Percentiles rank a stretch among this genome's conserved stretches.
Evolutionary conservation across 2,888 invertebrate genomes (phyloP).

Genomic region (Stenichneumon culpator): DNA sequence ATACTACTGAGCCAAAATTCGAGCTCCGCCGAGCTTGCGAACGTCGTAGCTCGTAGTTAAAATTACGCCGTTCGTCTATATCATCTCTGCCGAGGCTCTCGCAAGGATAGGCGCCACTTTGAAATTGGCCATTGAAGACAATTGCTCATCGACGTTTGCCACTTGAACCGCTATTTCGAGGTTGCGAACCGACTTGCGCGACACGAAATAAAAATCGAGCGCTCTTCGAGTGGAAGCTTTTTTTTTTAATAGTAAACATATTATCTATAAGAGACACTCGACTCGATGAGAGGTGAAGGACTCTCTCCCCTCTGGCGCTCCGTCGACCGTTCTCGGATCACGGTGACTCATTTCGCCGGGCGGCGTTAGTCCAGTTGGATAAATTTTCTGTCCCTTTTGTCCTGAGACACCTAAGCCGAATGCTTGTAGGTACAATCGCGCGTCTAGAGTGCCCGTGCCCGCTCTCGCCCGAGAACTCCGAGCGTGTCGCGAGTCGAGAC

Average conservation of each 20-base stretch:
- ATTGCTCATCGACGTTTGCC: slow-evolving; percentile 26
- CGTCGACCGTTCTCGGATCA: slow-evolving; percentile 22
- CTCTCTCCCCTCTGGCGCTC: slow-evolving; percentile 28
- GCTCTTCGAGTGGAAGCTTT: not conserved
- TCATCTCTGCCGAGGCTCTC: slow-evolving; percentile 42
- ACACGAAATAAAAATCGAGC: not conserved
- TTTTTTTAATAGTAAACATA: not conserved
- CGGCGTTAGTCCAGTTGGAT: slow-evolving; percentile 36
- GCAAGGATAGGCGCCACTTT: slow-evolving; percentile 43
- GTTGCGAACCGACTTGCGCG: not conserved
- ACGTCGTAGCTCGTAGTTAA: slow-evolving; percentile 59
- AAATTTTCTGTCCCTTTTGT: slow-evolving; percentile 58
- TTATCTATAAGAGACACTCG: not conserved
- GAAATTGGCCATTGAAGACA: slow-evolving; percentile 40
- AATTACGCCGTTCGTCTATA: slow-evolving; percentile 64
- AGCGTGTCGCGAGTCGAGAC: slow-evolving; percentile 58
- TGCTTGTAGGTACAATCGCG: slow-evolving; percentile 48
- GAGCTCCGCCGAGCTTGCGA: slow-evolving; percentile 24
- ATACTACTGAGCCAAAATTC: slow-evolving; percentile 65
- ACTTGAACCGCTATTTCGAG: not conserved
- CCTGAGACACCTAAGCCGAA: slow-evolving; percentile 43
- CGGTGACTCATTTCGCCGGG: slow-evolving; percentile 54
- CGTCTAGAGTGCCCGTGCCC: slow-evolving; percentile 38
- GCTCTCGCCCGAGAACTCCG: slow-evolving; percentile 36
- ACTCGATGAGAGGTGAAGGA: slow-evolving; percentile 45